Conservation (phyloP, 1,140 invertebrate species). For the Kradibia gibbosae region DNA sequence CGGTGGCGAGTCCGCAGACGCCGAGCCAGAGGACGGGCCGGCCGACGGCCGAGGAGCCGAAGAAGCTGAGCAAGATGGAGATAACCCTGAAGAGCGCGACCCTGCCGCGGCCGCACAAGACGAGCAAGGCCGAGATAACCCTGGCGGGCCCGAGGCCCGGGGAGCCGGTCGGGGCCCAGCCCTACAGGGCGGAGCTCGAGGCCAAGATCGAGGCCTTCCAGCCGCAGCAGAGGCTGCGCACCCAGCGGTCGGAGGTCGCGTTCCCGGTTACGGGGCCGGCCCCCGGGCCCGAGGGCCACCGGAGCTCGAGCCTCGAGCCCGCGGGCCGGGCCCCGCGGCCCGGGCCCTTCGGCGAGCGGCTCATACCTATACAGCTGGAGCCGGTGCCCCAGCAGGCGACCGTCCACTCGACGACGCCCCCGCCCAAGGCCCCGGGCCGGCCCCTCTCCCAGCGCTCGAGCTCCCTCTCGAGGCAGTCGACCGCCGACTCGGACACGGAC, state of each 20-base stretch:
- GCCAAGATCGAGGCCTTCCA: conserved; percentile 73
- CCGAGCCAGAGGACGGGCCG: conserved; percentile 44
- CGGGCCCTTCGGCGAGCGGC: conserved; percentile 70
- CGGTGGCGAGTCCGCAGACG: conserved; percentile 46
- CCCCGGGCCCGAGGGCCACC: conserved; percentile 58
- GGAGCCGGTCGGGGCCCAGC: conserved; percentile 69
- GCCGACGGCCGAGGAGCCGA: conserved; percentile 59
- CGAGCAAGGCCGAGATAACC: conserved; percentile 79
- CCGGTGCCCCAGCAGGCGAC: conserved; percentile 24
- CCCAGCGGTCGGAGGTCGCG: conserved; percentile 75
- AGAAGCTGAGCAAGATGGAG: conserved; percentile 75
- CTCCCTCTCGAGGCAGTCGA: conserved; percentile 78
- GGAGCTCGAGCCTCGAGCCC: conserved; percentile 70
- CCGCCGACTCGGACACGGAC: conserved; percentile 80
- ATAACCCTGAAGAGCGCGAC: conserved; percentile 80
- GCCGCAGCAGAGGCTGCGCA: conserved; percentile 69
- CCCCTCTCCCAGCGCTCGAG: conserved; percentile 68
- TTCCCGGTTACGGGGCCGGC: conserved; percentile 73
- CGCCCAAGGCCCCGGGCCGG: conserved; percentile 70
- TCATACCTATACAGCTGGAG: conserved; percentile 74
- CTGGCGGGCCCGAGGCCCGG: conserved; percentile 72
- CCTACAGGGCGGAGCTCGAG: conserved; percentile 76
- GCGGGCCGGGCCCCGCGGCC: conserved; percentile 57
- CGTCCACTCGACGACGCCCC: conserved; percentile 60
- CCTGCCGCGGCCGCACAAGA: conserved; percentile 76